Percentiles rank a stretch among this genome's conserved stretches.
Conservation (phyloP, 2,113 vertebrate genomes). For the Colius striatus region DNA sequence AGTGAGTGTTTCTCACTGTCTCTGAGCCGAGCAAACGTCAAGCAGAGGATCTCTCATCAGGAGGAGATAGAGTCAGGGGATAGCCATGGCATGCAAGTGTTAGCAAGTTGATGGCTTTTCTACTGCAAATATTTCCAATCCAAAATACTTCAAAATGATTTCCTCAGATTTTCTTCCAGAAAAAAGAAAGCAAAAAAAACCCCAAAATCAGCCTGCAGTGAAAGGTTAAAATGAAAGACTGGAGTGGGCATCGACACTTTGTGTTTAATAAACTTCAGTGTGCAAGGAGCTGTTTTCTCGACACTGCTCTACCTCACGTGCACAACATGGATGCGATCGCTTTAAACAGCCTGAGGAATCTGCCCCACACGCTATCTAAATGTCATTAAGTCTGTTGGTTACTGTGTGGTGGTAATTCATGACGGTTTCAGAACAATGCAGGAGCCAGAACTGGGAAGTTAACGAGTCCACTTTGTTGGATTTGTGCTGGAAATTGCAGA, state of each 20-base stretch:
- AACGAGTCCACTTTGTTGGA: neutral
- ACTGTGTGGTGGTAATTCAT: neutral
- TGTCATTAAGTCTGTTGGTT: neutral
- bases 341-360: neutral
- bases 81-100: neutral
- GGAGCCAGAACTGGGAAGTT: neutral
- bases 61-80: neutral
- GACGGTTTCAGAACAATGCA: neutral
- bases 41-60: neutral
- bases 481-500: neutral
- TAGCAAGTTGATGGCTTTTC: neutral
- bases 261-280: neutral
- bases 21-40: neutral
- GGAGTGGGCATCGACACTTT: neutral
- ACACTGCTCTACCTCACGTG: rapidly evolving
- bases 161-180: neutral
- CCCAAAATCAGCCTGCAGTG: no score
- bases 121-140: neutral
- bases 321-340: neutral
- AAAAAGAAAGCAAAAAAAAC: neutral
- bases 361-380: neutral
- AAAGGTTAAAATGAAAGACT: neutral
- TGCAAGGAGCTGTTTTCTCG: neutral
- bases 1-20: neutral
- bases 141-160: neutral